Evolutionary conservation across 2,888 invertebrate genomes (phyloP).

Genomic region (Metalampra italica): DNA sequence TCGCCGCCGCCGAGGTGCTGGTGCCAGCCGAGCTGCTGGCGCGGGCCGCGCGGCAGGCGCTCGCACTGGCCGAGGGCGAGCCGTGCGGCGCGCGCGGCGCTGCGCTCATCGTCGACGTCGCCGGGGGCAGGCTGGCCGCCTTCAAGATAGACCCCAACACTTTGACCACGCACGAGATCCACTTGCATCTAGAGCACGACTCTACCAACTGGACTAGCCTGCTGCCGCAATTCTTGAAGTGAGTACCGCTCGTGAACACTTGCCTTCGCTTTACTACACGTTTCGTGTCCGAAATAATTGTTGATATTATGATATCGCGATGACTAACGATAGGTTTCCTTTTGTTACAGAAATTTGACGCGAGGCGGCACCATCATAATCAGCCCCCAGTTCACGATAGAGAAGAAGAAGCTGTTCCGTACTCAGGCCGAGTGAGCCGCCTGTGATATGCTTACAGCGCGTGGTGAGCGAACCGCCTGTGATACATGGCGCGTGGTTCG

Average conservation of each 20-base stretch:
- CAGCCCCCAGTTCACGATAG: constrained; percentile 91
- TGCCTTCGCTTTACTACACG: constrained; percentile 9
- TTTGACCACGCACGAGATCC: constrained; percentile 94
- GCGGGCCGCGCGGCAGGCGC: constrained; percentile 87
- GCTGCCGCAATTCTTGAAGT: constrained; percentile 94
- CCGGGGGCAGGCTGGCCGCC: constrained; percentile 87
- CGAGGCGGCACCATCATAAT: constrained; percentile 92
- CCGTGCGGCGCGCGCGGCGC: constrained; percentile 94
- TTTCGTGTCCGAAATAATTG: not conserved
- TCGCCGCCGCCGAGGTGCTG: constrained; percentile 91
- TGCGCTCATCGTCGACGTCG: constrained; percentile 90
- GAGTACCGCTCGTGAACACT: constrained; percentile 60
- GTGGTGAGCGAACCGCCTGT: constrained; percentile 66
- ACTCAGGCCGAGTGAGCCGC: constrained; percentile 78
- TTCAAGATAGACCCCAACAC: constrained; percentile 92
- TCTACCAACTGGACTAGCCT: constrained; percentile 91
- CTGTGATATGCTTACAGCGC: constrained; percentile 45
- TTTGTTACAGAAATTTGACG: constrained; percentile 85
- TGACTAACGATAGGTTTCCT: constrained; percentile 24
- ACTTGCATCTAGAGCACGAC: constrained; percentile 92
- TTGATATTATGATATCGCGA: not conserved
- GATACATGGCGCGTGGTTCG: constrained; percentile 47
- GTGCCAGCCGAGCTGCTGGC: constrained; percentile 90
- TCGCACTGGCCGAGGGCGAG: constrained; percentile 91
- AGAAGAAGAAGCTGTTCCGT: constrained; percentile 94